Conservation (phyloP, 2,797 vertebrate species). For the Melanotaenia pygmaea region DNA sequence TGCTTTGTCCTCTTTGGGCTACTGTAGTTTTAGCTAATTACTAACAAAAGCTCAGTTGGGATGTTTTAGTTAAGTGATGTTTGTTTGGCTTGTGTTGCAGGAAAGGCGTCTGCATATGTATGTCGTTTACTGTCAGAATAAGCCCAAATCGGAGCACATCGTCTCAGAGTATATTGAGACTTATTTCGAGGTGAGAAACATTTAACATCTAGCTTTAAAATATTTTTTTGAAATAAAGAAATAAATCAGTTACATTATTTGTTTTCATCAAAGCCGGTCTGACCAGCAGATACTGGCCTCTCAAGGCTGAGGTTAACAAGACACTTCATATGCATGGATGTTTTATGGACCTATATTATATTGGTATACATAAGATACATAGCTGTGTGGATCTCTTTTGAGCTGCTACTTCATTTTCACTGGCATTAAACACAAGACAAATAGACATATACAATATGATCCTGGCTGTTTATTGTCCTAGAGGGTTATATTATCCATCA, state of each 20-base stretch:
- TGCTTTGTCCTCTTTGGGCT: background rate
- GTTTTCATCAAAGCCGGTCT: background rate
- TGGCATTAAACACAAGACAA: slow-evolving; percentile 31
- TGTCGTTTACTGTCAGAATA: slow-evolving; percentile 99
- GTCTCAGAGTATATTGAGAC: slow-evolving; percentile 99
- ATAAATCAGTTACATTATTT: background rate
- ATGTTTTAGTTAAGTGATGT: slow-evolving; percentile 17
- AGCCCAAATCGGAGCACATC: slow-evolving; percentile 98
- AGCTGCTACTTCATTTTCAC: slow-evolving; percentile 44
- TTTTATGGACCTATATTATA: background rate
- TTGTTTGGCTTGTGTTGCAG: slow-evolving; percentile 74
- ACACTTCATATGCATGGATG: slow-evolving; percentile 21
- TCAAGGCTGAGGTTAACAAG: slow-evolving; percentile 8
- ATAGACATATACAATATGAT: slow-evolving; percentile 3
- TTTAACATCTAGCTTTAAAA: background rate
- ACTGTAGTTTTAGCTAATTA: slow-evolving; percentile 1
- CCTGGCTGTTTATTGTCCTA: slow-evolving; percentile 13
- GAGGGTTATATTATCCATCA: slow-evolving; percentile 13
- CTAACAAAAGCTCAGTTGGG: slow-evolving; percentile 5
- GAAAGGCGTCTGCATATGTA: slow-evolving; percentile 99
- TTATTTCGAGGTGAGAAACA: slow-evolving; percentile 95
- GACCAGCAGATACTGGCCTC: background rate
- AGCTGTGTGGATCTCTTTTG: slow-evolving; percentile 16
- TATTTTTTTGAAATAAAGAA: background rate
- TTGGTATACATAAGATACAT: slow-evolving; percentile 36